phyloP scores from a whole-genome alignment of 2,113 vertebrate genomes.

The Maccullochella peelii region DNA sequence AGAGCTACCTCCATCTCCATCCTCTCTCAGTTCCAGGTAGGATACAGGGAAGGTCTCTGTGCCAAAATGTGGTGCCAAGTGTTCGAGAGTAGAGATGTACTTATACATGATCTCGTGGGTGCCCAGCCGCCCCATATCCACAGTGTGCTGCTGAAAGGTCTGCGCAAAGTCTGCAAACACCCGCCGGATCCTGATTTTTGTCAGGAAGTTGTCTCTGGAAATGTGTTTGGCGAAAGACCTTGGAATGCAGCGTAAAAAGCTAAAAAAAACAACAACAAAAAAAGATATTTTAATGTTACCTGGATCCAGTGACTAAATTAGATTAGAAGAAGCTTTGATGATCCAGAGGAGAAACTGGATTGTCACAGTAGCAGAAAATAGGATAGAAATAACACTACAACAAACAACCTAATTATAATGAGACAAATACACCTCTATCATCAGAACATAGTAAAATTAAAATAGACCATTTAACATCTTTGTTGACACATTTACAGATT shows the following conservation, averaged over 20 bases:
- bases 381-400: background rate
- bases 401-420: background rate
- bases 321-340: background rate
- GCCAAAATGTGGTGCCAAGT: conserved; percentile 86
- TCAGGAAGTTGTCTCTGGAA: conserved; percentile 85
- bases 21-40: conserved; percentile 73
- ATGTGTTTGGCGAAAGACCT: conserved; percentile 89
- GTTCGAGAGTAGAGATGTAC: conserved; percentile 92
- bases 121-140: conserved; percentile 79
- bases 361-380: conserved; percentile 27
- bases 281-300: background rate
- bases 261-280: conserved; percentile 52
- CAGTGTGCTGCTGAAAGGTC: conserved; percentile 88
- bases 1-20: conserved; percentile 71
- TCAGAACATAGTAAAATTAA: background rate
- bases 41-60: conserved; percentile 80
- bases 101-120: conserved; percentile 90
- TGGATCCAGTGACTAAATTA: background rate
- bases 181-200: conserved; percentile 84
- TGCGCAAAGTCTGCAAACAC: conserved; percentile 88
- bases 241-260: conserved; percentile 91
- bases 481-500: background rate
- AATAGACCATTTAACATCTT: background rate
- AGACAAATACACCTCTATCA: background rate
- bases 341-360: background rate